Percentiles rank a stretch among this genome's conserved stretches.
Conservation (phyloP, 2,888 invertebrate species). For the Allacma fusca region DNA sequence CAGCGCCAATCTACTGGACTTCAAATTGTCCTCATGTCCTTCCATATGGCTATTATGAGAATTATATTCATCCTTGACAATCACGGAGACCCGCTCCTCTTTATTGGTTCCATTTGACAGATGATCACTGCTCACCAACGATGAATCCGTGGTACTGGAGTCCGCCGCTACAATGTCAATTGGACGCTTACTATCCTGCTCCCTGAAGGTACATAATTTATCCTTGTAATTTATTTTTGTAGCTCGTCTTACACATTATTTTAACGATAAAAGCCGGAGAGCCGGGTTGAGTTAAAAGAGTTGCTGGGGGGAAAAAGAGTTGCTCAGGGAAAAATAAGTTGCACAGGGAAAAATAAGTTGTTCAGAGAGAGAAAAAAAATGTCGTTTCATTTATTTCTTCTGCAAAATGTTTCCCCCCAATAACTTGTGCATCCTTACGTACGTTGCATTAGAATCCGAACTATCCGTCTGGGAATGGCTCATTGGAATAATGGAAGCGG, state of each 20-base stretch:
- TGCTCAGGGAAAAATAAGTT: too few relatives aligned
- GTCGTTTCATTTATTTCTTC: too few relatives aligned
- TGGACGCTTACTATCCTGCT: constrained; percentile 43
- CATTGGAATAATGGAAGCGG: constrained; percentile 34
- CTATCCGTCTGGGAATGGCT: constrained; percentile 27
- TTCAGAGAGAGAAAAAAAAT: too few relatives aligned
- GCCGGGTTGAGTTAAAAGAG: too few relatives aligned
- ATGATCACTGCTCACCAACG: constrained; percentile 28
- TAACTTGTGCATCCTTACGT: background rate
- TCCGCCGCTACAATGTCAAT: constrained; percentile 58
- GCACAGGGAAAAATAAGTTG: too few relatives aligned
- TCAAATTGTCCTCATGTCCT: constrained; percentile 12
- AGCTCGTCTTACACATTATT: too few relatives aligned
- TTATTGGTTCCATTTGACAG: background rate
- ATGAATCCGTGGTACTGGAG: constrained; percentile 53
- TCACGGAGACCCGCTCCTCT: constrained; percentile 59
- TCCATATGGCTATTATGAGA: constrained; percentile 12
- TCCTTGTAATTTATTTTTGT: too few relatives aligned
- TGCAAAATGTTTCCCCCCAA: too few relatives aligned
- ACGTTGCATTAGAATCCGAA: constrained; percentile 36
- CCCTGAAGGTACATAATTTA: constrained; percentile 9
- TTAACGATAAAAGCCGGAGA: too few relatives aligned
- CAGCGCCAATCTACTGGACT: constrained; percentile 35
- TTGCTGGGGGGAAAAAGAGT: too few relatives aligned
- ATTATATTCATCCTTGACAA: constrained; percentile 59